phyloP scores from a whole-genome alignment of 2,888 invertebrate species.

The Catotricha subobsoleta region DNA sequence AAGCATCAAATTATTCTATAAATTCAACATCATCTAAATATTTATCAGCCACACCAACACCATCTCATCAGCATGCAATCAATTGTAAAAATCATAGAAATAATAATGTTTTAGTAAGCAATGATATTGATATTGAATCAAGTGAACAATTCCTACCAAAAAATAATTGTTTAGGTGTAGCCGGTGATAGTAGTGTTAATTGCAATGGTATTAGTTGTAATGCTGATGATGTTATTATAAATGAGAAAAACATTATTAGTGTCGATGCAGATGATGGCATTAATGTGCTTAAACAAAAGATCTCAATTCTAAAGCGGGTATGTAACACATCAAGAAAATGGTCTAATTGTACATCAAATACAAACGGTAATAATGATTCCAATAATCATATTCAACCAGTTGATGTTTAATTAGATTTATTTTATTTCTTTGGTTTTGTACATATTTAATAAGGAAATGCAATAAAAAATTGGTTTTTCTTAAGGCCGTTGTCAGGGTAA shows the following conservation, averaged over 20 bases:
- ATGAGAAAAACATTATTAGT: background rate
- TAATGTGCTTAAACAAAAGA: slow-evolving; percentile 3
- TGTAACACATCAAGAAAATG: background rate
- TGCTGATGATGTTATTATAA: background rate
- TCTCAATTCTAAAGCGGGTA: background rate
- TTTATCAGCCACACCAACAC: background rate
- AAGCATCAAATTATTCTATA: background rate
- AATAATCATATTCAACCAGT: background rate
- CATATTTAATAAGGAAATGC: background rate
- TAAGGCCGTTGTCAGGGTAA: background rate
- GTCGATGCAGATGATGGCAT: background rate
- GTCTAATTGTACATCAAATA: background rate
- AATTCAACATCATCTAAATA: background rate
- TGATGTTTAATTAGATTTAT: background rate
- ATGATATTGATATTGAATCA: too few species aligned
- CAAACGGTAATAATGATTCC: background rate
- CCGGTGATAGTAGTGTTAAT: background rate
- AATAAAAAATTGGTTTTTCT: background rate
- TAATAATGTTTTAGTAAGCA: too few species aligned
- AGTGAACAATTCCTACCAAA: too few species aligned
- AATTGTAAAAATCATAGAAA: background rate
- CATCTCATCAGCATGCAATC: background rate
- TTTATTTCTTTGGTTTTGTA: background rate
- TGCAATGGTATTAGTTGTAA: background rate
- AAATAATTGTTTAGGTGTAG: too few species aligned